Conservation (phyloP, 64 coral and sea anemone genomes). For the Actinia tenebrosa region DNA sequence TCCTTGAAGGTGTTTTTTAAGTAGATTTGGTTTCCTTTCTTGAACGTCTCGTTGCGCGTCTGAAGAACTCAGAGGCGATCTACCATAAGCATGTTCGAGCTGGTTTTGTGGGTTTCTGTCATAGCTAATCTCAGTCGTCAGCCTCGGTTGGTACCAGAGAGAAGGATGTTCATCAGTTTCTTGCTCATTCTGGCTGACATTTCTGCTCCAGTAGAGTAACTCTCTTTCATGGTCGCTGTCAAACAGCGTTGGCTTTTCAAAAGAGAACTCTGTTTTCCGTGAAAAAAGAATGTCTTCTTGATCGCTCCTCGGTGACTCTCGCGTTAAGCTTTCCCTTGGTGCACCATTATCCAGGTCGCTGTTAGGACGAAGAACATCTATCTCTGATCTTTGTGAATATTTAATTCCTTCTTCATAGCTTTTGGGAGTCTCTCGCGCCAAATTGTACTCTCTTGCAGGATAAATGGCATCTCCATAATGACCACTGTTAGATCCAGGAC, state of each 20-base stretch:
- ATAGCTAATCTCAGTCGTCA: neutral
- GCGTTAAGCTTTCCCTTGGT: neutral
- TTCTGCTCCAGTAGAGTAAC: neutral
- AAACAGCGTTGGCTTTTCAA: neutral
- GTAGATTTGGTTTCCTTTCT: neutral
- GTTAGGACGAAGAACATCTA: neutral
- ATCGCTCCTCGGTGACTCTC: neutral
- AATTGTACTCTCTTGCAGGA: too few species aligned
- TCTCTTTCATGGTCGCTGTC: neutral
- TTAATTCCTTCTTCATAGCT: too few species aligned
- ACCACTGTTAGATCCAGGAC: too few species aligned
- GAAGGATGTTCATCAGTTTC: neutral
- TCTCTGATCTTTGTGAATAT: too few species aligned
- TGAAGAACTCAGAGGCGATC: neutral
- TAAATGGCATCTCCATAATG: too few species aligned
- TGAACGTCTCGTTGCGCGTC: neutral
- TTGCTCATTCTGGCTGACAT: neutral
- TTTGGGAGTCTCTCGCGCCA: too few species aligned
- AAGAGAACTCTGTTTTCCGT: neutral
- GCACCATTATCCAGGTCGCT: neutral
- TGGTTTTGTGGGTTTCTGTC: neutral
- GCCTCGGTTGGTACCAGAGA: neutral
- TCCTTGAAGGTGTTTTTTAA: neutral
- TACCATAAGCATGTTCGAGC: neutral
- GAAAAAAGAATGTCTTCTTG: neutral